phyloP scores from a whole-genome alignment of 2,797 vertebrate species.

The Tamandua tetradactyla region DNA sequence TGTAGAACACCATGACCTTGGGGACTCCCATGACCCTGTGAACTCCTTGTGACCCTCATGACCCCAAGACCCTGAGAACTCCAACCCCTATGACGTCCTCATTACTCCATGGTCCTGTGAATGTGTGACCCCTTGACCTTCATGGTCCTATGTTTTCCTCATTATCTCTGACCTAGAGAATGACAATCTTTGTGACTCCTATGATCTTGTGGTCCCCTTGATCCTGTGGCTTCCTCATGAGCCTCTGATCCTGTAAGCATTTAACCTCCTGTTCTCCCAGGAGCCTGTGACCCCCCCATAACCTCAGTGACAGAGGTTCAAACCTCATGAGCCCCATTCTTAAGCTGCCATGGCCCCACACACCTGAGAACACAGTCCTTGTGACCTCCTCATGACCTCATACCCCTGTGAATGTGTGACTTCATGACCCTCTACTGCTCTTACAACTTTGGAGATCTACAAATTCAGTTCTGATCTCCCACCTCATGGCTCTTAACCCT shows the following conservation, averaged over 20 bases:
- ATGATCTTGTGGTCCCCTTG: background rate
- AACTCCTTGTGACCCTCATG: background rate
- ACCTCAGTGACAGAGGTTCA: background rate
- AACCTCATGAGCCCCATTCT: background rate
- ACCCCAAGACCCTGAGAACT: background rate
- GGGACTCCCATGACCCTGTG: background rate
- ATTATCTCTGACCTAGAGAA: background rate
- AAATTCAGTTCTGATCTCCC: background rate
- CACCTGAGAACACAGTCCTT: background rate
- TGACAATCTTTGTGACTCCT: background rate
- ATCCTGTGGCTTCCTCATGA: background rate
- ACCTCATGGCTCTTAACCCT: background rate
- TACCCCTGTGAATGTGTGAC: background rate
- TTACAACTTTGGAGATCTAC: background rate
- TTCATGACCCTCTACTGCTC: background rate
- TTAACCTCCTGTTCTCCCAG: background rate
- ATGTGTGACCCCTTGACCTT: background rate
- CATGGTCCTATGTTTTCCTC: background rate
- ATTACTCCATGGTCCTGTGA: background rate
- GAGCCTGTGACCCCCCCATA: background rate
- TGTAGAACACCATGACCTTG: background rate
- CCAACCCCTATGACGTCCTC: background rate
- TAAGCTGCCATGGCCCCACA: background rate
- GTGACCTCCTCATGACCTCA: background rate
- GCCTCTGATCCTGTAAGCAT: slow-evolving; percentile 1